Conservation (phyloP, 2,113 vertebrate genomes). For the Anolis sagrei region DNA sequence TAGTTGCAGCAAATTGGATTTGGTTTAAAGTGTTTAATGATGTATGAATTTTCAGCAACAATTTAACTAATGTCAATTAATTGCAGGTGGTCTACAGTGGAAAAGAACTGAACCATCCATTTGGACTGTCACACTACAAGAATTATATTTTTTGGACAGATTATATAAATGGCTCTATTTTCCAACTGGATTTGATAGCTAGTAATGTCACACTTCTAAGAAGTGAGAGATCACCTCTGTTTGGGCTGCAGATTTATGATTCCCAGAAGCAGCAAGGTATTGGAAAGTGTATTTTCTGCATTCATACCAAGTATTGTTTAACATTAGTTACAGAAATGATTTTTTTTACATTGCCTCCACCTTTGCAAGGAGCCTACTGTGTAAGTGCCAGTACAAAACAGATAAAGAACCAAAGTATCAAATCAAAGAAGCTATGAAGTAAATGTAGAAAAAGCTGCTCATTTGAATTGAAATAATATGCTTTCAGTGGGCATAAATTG, state of each 20-base stretch:
- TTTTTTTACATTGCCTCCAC: not conserved
- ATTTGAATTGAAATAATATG: not conserved
- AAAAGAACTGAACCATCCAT: conserved; percentile 96
- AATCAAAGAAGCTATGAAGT: not conserved
- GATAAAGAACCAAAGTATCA: not conserved
- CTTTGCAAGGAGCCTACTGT: not conserved
- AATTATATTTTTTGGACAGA: conserved; percentile 97
- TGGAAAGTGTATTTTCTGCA: not conserved
- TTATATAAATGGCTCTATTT: conserved; percentile 98
- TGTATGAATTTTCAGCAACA: not conserved
- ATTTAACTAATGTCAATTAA: conserved; percentile 48
- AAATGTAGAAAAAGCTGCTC: not conserved
- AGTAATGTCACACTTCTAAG: conserved; percentile 89
- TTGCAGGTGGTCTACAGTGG: conserved; percentile 93
- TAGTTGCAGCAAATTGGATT: too few species aligned
- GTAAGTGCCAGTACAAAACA: not conserved
- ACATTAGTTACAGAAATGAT: not conserved
- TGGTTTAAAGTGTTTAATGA: not conserved
- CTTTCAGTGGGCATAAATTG: not conserved
- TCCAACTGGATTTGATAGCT: conserved; percentile 90
- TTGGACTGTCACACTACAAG: conserved; percentile 92
- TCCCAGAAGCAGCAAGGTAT: conserved; percentile 95
- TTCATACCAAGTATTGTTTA: conserved; percentile 21
- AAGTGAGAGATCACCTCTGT: conserved; percentile 92
- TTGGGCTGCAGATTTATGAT: conserved; percentile 94